Evolutionary conservation across 1,140 invertebrate species (phyloP).

Genomic region (Agrypnia vestita): DNA sequence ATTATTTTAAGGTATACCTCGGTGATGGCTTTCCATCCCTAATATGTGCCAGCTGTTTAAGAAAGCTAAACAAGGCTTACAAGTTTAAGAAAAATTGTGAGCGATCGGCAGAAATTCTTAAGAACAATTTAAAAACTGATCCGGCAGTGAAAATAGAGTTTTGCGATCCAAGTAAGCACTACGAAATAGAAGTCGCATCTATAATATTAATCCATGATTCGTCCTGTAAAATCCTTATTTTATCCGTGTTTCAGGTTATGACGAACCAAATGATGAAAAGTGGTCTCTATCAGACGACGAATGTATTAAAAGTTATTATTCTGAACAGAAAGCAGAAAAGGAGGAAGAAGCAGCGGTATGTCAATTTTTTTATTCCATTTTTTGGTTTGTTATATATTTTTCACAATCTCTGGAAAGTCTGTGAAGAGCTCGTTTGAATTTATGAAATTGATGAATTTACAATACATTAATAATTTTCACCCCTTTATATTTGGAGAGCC

Average conservation of each 20-base stretch:
- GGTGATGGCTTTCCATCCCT: constrained; percentile 41
- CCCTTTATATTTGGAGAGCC: no score
- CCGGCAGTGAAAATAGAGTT: constrained; percentile 4
- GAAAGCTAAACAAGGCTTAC: constrained; percentile 49
- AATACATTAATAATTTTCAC: no score
- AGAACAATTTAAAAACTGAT: neutral
- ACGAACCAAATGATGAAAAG: constrained; percentile 21
- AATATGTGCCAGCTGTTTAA: constrained; percentile 40
- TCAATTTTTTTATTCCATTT: neutral
- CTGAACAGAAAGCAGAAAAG: neutral
- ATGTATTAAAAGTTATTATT: constrained; percentile 27
- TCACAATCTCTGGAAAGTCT: no score
- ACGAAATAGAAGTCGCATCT: neutral
- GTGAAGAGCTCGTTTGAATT: no score
- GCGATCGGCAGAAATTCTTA: constrained; percentile 33
- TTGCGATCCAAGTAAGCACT: neutral
- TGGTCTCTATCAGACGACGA: constrained; percentile 41
- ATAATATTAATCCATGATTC: neutral
- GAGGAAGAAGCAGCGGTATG: neutral
- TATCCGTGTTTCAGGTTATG: neutral
- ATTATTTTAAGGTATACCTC: neutral
- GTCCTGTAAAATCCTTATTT: neutral
- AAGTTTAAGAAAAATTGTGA: constrained; percentile 50
- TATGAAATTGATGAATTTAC: no score
- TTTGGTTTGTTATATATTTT: no score